Conservation (phyloP, 2,888 invertebrate genomes). For the Melanostoma scalare region DNA sequence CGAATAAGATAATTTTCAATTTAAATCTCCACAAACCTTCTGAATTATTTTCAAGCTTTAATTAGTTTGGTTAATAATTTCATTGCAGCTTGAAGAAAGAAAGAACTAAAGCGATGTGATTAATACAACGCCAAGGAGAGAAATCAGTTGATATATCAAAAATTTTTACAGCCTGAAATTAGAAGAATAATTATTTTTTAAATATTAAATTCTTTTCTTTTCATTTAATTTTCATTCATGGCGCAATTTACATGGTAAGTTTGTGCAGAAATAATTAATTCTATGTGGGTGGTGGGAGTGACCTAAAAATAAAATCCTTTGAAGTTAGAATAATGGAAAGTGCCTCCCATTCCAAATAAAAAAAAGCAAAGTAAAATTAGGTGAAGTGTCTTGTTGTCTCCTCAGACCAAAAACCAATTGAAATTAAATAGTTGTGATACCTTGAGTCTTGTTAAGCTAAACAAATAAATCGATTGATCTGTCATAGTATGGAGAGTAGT, state of each 20-base stretch:
- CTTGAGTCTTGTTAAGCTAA: conserved; percentile 34
- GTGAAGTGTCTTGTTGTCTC: conserved; percentile 36
- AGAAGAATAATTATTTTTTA: conserved; percentile 44
- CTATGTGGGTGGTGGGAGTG: neutral
- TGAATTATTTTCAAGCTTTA: conserved; percentile 19
- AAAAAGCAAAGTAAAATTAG: conserved; percentile 40
- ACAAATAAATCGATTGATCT: conserved; percentile 64
- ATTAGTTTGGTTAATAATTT: conserved; percentile 18
- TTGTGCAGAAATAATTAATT: conserved; percentile 11
- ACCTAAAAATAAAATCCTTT: conserved; percentile 43
- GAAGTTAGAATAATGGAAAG: conserved; percentile 14
- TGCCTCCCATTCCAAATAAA: neutral
- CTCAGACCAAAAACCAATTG: conserved; percentile 35
- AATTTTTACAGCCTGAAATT: conserved; percentile 45
- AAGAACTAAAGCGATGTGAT: conserved; percentile 55
- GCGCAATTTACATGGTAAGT: conserved; percentile 70
- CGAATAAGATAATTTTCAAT: conserved; percentile 57
- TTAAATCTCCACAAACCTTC: conserved; percentile 32
- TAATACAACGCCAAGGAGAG: conserved; percentile 23
- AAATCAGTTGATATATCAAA: conserved; percentile 62
- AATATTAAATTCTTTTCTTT: conserved; percentile 33
- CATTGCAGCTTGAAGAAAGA: conserved; percentile 6
- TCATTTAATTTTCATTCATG: conserved; percentile 55
- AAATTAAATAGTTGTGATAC: conserved; percentile 60
- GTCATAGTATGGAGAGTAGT: neutral